Base-by-base conservation (phyloP, 2,113 vertebrate genomes). In the Cryptoleucopteryx plumbea region DNA sequence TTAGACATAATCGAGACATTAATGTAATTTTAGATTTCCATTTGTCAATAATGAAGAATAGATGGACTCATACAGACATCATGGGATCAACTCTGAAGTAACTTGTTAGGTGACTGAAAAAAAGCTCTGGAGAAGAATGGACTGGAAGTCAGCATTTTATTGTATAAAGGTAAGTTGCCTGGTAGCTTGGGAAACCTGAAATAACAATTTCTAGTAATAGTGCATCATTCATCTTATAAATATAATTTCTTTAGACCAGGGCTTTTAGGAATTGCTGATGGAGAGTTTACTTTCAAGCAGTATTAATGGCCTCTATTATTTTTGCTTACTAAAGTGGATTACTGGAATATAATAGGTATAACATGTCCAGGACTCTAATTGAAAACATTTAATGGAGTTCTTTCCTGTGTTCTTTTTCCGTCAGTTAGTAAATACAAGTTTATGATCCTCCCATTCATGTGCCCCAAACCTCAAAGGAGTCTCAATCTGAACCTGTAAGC, bases 321-420 rank as follows among this genome's bases (percentile, higher is more conserved):
- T 97, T 95, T 92, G 92, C 81, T 96, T 97, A 94, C 71, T 83
- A 88, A 96, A 95, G 52, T 86, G 65, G 79, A 94, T 94, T 98
- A 86, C 32, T 94, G 52, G n/a, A 94, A 97, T 98, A 98, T 94
- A 97, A 94, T 63, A 94, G 53, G 55, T 72, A 53, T 92, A 61
- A 63, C 90, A 90, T 94, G 81, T 86, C 66, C 70, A 91, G 66
- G 16, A 29, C 22, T 86, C 65, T 82, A 94, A 87, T 42, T 67
- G 27, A 65, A 85, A 88, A 63, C 34, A 82, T 71, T 94, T 93
- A 65, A 90, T 34, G 55, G 36, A 80, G 16, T 65, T 34, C 7
- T 89, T 94, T 82, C 45, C 11, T 11, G 6, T 63, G n/a, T 47
- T 72, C 15, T 80, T 90, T 88, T 75, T 52, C 77, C 10, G 53